phyloP scores from a whole-genome alignment of 2,888 invertebrate genomes.

The Pristionchus exspectatus region DNA sequence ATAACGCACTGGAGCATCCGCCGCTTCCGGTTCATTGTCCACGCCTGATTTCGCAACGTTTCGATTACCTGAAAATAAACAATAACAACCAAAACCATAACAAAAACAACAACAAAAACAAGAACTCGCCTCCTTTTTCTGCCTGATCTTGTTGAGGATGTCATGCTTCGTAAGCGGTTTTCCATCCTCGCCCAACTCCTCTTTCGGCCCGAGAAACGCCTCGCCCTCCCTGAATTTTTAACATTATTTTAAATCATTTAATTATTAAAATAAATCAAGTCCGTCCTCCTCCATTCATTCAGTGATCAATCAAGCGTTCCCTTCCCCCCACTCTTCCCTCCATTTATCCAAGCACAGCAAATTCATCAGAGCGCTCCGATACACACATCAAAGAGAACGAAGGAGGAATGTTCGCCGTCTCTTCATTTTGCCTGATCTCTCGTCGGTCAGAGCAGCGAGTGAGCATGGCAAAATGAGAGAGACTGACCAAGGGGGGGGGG shows the following conservation, averaged over 20 bases:
- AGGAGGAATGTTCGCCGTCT: background rate
- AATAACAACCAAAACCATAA: conserved; percentile 17
- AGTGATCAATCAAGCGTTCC: background rate
- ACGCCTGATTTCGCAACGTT: conserved; percentile 79
- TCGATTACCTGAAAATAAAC: conserved; percentile 73
- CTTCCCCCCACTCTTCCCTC: background rate
- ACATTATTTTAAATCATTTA: conserved; percentile 12
- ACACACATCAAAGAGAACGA: background rate
- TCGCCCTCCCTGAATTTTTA: conserved; percentile 75
- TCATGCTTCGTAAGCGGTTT: conserved; percentile 76
- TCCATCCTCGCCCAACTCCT: conserved; percentile 76
- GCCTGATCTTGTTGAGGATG: conserved; percentile 79
- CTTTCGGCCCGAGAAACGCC: conserved; percentile 69
- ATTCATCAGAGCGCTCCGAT: conserved; percentile 20
- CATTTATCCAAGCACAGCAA: conserved; percentile 1
- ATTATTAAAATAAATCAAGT: background rate
- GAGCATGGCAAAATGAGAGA: too few species aligned
- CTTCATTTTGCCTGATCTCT: background rate
- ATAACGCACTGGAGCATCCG: conserved; percentile 74
- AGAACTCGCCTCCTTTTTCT: conserved; percentile 79
- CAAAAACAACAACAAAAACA: background rate
- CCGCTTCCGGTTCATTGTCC: conserved; percentile 80
- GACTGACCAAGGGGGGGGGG: background rate
- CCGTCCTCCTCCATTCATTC: background rate
- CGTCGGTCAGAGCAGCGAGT: too few species aligned